Evolutionary conservation across 2,888 invertebrate genomes (phyloP).

Genomic region (Orthosia cruda): DNA sequence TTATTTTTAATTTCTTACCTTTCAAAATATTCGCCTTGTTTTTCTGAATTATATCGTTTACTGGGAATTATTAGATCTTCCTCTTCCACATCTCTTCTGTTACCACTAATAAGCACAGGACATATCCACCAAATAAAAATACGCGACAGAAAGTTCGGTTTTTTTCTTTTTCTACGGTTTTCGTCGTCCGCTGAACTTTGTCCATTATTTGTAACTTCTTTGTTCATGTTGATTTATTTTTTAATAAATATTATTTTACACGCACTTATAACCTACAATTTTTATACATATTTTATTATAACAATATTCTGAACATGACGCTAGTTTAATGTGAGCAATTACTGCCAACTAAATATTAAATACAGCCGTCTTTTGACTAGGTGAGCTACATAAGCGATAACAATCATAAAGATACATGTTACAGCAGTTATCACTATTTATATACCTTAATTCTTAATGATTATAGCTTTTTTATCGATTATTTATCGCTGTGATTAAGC

Average conservation of each 20-base stretch:
- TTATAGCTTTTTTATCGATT: constrained; percentile 53
- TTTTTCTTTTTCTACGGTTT: constrained; percentile 71
- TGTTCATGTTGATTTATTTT: constrained; percentile 43
- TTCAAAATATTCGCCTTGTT: constrained; percentile 92
- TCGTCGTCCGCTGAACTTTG: constrained; percentile 40
- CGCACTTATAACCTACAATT: constrained; percentile 26
- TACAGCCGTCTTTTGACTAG: constrained; percentile 41
- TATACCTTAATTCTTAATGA: constrained; percentile 48
- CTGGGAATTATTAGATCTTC: constrained; percentile 93
- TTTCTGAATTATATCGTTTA: constrained; percentile 92
- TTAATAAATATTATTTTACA: constrained; percentile 23
- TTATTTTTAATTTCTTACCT: constrained; percentile 80
- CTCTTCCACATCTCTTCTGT: constrained; percentile 92
- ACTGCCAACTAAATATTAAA: constrained; percentile 53
- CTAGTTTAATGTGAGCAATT: constrained; percentile 34
- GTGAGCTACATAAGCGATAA: constrained; percentile 64
- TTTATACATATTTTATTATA: constrained; percentile 9
- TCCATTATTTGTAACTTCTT: constrained; percentile 31
- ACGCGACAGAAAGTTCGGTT: constrained; percentile 84
- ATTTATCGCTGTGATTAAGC: constrained; percentile 60
- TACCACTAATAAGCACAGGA: constrained; percentile 90
- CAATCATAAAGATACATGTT: constrained; percentile 63
- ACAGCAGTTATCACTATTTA: constrained; percentile 57
- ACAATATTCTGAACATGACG: constrained; percentile 33
- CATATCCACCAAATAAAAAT: constrained; percentile 89